Base-by-base conservation (phyloP, 2,797 vertebrate genomes). In the Ispidina lecontei region DNA sequence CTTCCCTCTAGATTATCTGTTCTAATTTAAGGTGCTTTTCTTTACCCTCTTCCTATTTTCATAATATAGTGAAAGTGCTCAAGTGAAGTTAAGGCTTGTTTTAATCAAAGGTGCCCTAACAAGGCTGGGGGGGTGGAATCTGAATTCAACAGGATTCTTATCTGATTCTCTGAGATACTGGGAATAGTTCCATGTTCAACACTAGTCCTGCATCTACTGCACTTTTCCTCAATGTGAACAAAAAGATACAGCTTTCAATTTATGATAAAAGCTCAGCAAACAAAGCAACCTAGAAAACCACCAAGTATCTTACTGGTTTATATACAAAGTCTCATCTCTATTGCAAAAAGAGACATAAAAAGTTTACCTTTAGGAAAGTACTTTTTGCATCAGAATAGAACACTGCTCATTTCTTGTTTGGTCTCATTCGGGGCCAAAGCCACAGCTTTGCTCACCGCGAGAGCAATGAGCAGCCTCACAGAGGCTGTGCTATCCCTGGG, bases 401-500 rank as follows among this genome's bases (percentile, higher is more conserved):
- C 33, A 47, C 49, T 67, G 26, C 39, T 59, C 31, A 15, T 16
- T 29, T 72, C 10, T 55, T 28, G 44, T 26, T 46, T 1, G 1
- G 29, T 46, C 35, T 41, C 3, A 6, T 4, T 23, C 8, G 10
- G 21, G 14, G 62, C 21, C 54, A 26, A 47, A 71, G 55, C 19
- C 11, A 46, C 2, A 2, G n/a, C 28, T 18, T 13, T 6, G 35
- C 7, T n/a, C 9, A 4, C 39, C 3, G 12, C 0, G 0, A 15
- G 20, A n/a, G 47, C 8, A 1, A 12, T 0, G 14, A 37, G 31
- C 31, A 52, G 33, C 4, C 22, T 4, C 2, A 1, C 4, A 0
- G 0, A 19, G 43, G 64, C 16, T 0, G 0, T 1, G 5, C 8
- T 1, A 0, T 2, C 8, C 22, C 3, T 26, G 0, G 2, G 22